Evolutionary conservation across 1,140 invertebrate genomes (phyloP), one percentile per base, ranked within the genome.

Genomic region (Orius laevigatus): DNA sequence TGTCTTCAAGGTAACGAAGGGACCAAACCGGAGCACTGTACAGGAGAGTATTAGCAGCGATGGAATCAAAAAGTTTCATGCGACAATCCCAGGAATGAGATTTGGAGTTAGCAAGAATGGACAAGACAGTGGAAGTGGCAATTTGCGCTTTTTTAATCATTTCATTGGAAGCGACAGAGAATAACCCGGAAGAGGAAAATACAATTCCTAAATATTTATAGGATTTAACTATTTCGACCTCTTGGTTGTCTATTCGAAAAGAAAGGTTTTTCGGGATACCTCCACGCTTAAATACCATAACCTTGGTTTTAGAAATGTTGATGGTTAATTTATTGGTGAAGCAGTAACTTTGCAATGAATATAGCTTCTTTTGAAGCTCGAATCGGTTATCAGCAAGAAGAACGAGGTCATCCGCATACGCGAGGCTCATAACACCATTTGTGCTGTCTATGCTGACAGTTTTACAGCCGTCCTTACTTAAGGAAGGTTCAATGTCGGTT

Each of bases 261-360:
- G 20, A 18, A 46, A 51, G 8, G 5, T 9, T n/a, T 12, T 45
- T 51, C 2, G 34, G 43, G 2, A 19, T 12, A 2, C 57, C 55
- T 1, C 52, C 52, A 9, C 39, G 48, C 42, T 57, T 53, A 36
- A 58, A 59, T 12, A 58, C 40, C 3, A 59, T 36, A 1, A 58
- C 45, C 38, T 56, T 57, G 10, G 59, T 58, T 53, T 60, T 59
- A 2, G 3, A 19, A 8, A 54, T 35, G 32, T 59, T 56, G 5
- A 59, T 48, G 20, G 32, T 51, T 4, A 60, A 32, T 11, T 49
- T 46, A 10, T 50, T 49, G 8, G 9, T 12, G 0, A 11, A 16
- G 38, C 53, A 58, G 40, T 57, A 60, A 38, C 50, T 43, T 31
- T 14, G 46, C 12, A 56, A 39, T 2, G 38, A 15, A 19, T 6